Base-by-base conservation (phyloP, 92 coral and sea anemone genomes). In the Siderastrea siderea region DNA sequence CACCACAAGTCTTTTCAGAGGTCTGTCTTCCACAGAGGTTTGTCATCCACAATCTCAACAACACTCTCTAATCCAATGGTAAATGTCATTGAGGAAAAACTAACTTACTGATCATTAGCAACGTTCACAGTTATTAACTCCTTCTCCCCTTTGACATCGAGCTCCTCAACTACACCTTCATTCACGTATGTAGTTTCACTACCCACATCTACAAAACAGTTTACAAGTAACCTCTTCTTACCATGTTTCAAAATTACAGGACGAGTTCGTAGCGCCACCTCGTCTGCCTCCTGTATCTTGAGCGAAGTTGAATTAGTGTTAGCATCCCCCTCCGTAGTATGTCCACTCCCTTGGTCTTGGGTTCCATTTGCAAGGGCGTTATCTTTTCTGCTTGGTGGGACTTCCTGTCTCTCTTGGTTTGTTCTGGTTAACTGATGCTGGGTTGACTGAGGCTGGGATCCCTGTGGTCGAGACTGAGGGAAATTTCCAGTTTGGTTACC, bases 261-360 rank as follows among this genome's bases (percentile, higher is more conserved):
- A 68, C 84, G 87, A 75, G 87, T 91, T 75, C 92, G 89, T 54
- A 91, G 89, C 15, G 87, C 86, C 47, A 88, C 84, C 45, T 67
- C 58, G 50, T 86, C 78, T 77, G 67, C 54, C 16, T 65, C 63
- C 60, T 86, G 89, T 81, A 77, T 50, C 84, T 67, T 52, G 7
- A 64, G 71, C 55, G 84, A 58, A 77, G 68, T 77, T 57, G 81
- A 77, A 57, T 77, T 77, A 38, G 68, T 44, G 68, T 77, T 77
- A 77, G 68, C 73, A 84, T 74, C 38, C 89, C 84, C 89, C 84
- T 75, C 81, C 74, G 75, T 74, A 74, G 26, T 68, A 48, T 58
- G 14, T 58, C 71, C 47, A 58, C 58, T 12, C 45, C 83, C 13
- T 78, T 2, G 46, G 14, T 11, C 57, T 12, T 63, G 83, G 14